phyloP scores from a whole-genome alignment of 2,113 vertebrate species.

The Syrrhaptes paradoxus region DNA sequence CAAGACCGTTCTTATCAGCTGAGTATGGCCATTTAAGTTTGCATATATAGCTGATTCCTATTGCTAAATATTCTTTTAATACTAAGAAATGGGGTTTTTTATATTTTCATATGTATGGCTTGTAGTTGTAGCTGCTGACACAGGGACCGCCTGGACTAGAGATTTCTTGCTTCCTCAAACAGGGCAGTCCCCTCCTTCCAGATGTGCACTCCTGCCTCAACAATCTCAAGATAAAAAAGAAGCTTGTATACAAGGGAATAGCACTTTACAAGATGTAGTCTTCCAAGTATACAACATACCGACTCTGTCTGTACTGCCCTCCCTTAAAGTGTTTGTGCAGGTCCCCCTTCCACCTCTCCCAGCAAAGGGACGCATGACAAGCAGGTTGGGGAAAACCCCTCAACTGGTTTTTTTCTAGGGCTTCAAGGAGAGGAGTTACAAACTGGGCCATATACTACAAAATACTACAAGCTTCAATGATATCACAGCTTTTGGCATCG shows the following conservation, averaged over 20 bases:
- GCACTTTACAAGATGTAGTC: background rate
- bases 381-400: background rate
- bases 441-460: background rate
- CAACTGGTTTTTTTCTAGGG: background rate
- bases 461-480: background rate
- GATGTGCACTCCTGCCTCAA: background rate
- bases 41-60: background rate
- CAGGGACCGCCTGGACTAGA: background rate
- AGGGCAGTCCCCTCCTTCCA: background rate
- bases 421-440: background rate
- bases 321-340: background rate
- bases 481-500: background rate
- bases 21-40: background rate
- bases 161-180: background rate
- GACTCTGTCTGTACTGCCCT: background rate
- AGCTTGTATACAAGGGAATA: background rate
- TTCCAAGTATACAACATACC: background rate
- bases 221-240: background rate
- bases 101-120: background rate
- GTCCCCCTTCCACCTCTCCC: background rate
- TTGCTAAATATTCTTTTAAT: background rate
- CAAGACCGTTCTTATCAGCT: background rate
- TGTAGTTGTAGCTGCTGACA: background rate
- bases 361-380: background rate
- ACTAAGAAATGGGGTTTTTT: background rate